Evolutionary conservation across 2,797 vertebrate genomes (phyloP).

Genomic region (Neoniphon sammara): DNA sequence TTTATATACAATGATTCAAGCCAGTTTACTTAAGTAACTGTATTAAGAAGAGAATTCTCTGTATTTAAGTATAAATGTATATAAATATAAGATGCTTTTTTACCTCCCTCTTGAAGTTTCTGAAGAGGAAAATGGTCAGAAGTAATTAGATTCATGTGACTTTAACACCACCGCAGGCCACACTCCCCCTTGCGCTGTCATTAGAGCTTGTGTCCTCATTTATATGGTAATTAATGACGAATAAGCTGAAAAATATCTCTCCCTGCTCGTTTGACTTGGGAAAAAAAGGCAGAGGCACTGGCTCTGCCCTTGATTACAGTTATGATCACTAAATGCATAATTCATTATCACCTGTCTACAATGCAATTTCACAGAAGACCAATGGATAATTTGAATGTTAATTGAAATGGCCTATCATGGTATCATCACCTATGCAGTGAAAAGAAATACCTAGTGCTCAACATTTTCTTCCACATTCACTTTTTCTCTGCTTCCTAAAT

Average conservation of each 20-base stretch:
- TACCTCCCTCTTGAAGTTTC: background rate
- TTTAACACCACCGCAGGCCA: background rate
- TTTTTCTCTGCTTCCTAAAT: too few species aligned
- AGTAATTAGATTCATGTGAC: background rate
- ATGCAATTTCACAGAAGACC: background rate
- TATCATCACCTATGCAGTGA: too few species aligned
- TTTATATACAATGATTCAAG: too few species aligned
- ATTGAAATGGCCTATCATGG: background rate
- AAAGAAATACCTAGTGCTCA: too few species aligned
- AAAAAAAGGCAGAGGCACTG: background rate
- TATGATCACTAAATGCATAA: constrained; percentile 4
- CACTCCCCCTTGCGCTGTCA: fast-evolving
- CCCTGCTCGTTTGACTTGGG: background rate
- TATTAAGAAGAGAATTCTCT: too few species aligned
- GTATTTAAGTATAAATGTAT: too few species aligned
- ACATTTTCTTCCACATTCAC: too few species aligned
- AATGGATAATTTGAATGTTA: constrained; percentile 18
- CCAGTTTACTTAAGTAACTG: too few species aligned
- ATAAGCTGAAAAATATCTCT: background rate
- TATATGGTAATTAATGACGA: constrained; percentile 10
- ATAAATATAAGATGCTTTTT: background rate
- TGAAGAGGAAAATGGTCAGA: background rate
- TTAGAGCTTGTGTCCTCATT: constrained; percentile 5
- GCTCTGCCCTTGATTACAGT: constrained; percentile 11
- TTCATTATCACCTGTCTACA: background rate